Evolutionary conservation across 2,888 invertebrate species (phyloP).

Genomic region (Bedellia somnulentella): DNA sequence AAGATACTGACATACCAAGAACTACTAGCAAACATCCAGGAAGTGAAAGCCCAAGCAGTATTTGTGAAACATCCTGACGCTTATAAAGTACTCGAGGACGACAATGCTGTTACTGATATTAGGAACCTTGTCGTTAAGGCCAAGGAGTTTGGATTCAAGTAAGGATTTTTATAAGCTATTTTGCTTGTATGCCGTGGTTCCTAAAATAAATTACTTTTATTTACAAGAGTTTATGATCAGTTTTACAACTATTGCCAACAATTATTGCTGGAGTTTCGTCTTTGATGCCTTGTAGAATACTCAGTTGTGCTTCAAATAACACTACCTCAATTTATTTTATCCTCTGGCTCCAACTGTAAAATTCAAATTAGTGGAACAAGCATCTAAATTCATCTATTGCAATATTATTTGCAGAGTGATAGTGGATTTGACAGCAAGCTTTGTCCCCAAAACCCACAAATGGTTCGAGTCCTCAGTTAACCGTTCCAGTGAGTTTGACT

Average conservation of each 20-base stretch:
- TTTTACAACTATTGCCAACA: too few relatives aligned
- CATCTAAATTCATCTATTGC: too few relatives aligned
- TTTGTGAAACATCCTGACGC: conserved; percentile 64
- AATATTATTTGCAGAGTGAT: conserved; percentile 56
- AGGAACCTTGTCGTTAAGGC: conserved; percentile 36
- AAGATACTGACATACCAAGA: conserved; percentile 12
- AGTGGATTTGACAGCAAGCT: conserved; percentile 76
- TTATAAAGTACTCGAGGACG: conserved; percentile 50
- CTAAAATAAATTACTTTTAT: too few relatives aligned
- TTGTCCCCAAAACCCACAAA: conserved; percentile 65
- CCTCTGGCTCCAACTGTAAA: too few relatives aligned
- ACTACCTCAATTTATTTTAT: too few relatives aligned
- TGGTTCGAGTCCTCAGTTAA: conserved; percentile 73
- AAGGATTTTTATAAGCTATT: conserved; percentile 9
- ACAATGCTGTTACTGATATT: conserved; percentile 32
- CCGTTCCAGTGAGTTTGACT: conserved; percentile 59
- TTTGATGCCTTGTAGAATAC: too few relatives aligned
- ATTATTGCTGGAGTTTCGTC: too few relatives aligned
- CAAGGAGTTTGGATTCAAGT: conserved; percentile 53
- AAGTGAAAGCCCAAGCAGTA: conserved; percentile 53
- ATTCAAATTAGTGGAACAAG: too few relatives aligned
- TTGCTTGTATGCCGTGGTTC: too few relatives aligned
- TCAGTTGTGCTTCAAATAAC: too few relatives aligned
- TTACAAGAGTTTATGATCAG: too few relatives aligned
- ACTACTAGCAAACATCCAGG: conserved; percentile 16